These are phyloP conservation scores for Stegodyphus mimosarum DNA, from an alignment of 1,140 invertebrate species.

Conservation along the genomic window DNA sequence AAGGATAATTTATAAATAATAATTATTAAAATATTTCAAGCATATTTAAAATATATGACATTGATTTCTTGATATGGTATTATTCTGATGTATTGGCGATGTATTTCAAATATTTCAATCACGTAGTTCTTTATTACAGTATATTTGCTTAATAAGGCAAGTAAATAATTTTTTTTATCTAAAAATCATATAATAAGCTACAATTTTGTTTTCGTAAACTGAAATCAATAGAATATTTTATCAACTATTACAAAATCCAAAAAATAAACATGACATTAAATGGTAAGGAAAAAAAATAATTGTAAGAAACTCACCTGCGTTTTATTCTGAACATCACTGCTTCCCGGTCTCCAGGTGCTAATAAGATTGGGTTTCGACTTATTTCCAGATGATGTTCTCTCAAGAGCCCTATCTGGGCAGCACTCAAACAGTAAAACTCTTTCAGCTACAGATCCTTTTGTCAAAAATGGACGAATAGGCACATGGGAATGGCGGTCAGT, in stretches of 20 bases:
- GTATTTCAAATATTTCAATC: no score
- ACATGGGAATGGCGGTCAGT: slow-evolving; percentile 66
- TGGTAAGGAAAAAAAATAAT: background rate
- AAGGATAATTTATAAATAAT: no score
- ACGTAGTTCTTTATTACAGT: background rate
- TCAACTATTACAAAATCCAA: background rate
- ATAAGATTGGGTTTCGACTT: slow-evolving; percentile 50
- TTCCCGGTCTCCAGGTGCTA: slow-evolving; percentile 73
- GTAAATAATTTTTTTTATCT: background rate
- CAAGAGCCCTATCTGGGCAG: slow-evolving; percentile 75
- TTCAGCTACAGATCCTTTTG: slow-evolving; percentile 89
- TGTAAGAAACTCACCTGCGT: slow-evolving; percentile 74
- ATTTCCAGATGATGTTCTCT: slow-evolving; percentile 65
- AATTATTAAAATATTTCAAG: no score
- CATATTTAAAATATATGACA: no score
- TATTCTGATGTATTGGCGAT: no score
- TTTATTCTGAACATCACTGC: slow-evolving; percentile 75
- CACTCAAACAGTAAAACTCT: slow-evolving; percentile 91
- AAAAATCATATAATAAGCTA: background rate
- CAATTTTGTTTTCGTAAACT: background rate
- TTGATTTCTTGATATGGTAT: no score
- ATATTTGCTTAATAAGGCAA: background rate
- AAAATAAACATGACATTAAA: background rate
- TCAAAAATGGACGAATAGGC: slow-evolving; percentile 86
- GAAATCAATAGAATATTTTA: background rate